Conservation (phyloP, 2,888 invertebrate species). For the Globia sparganii region DNA sequence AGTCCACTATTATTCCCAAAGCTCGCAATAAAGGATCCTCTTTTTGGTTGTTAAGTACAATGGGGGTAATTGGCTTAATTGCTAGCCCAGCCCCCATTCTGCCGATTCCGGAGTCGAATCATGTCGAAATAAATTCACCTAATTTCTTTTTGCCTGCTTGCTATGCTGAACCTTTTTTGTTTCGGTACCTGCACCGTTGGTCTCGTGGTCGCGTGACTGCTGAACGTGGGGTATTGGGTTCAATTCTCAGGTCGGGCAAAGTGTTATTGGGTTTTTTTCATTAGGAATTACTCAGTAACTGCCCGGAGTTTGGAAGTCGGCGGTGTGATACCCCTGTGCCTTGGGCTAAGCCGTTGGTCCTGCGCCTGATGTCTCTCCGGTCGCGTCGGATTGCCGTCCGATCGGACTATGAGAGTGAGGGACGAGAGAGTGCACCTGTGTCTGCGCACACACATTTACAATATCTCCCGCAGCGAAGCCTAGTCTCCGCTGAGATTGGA, state of each 20-base stretch:
- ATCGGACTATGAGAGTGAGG: not conserved
- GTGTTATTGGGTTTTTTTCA: not conserved
- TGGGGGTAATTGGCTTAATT: slow-evolving; percentile 64
- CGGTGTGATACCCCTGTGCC: not conserved
- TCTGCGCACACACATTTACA: not conserved
- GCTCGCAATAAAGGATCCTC: slow-evolving; percentile 57
- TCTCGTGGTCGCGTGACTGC: not conserved
- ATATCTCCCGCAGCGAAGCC: not conserved
- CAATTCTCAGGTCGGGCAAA: not conserved
- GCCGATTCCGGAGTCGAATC: slow-evolving; percentile 60
- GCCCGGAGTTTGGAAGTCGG: not conserved
- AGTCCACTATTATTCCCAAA: slow-evolving; percentile 58
- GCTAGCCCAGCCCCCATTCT: slow-evolving; percentile 53
- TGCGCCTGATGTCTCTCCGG: not conserved
- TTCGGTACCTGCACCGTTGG: slow-evolving; percentile 3
- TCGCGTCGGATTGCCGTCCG: not conserved
- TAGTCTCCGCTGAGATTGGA: not conserved
- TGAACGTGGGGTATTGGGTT: not conserved
- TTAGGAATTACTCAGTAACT: not conserved
- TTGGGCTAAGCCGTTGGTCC: not conserved
- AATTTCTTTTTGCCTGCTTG: slow-evolving; percentile 52
- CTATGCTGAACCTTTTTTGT: slow-evolving; percentile 38
- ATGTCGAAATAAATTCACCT: slow-evolving; percentile 63
- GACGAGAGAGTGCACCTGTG: not conserved
- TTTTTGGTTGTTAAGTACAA: slow-evolving; percentile 65